phyloP scores from a whole-genome alignment of 1,140 invertebrate genomes.

The Anthonomus grandis region DNA sequence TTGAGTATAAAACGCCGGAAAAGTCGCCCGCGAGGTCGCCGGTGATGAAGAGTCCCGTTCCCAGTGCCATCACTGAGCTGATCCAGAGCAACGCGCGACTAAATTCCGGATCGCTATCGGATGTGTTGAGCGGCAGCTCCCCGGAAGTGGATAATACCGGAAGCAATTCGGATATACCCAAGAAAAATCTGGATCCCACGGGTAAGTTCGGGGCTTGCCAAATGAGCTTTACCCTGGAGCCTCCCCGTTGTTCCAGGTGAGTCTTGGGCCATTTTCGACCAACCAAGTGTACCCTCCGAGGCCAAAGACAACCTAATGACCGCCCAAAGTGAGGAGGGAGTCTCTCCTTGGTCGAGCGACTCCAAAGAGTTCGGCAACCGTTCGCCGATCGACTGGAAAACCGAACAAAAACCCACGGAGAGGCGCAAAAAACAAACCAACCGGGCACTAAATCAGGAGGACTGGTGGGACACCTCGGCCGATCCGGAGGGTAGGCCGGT shows the following conservation, averaged over 20 bases:
- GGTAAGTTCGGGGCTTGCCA: slow-evolving; percentile 24
- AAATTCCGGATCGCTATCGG: slow-evolving; percentile 57
- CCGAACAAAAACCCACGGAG: slow-evolving; percentile 48
- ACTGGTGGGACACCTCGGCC: slow-evolving; percentile 47
- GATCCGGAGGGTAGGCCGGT: slow-evolving; percentile 42
- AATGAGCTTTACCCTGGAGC: not conserved
- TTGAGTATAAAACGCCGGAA: slow-evolving; percentile 23
- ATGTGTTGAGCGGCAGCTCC: slow-evolving; percentile 58
- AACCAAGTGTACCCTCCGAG: slow-evolving; percentile 33
- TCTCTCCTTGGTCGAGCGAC: slow-evolving; percentile 74
- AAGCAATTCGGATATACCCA: slow-evolving; percentile 41
- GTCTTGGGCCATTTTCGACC: slow-evolving; percentile 48
- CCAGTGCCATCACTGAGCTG: slow-evolving; percentile 41
- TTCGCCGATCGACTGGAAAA: slow-evolving; percentile 50
- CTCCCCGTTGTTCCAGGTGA: slow-evolving; percentile 27
- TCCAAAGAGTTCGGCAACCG: slow-evolving; percentile 61
- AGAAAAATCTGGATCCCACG: slow-evolving; percentile 39
- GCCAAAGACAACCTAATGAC: slow-evolving; percentile 42
- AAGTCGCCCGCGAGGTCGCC: slow-evolving; percentile 32
- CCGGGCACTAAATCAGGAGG: too few species aligned
- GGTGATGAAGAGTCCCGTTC: slow-evolving; percentile 46
- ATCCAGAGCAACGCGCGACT: slow-evolving; percentile 45
- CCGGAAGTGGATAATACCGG: slow-evolving; percentile 56
- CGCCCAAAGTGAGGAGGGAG: slow-evolving; percentile 53
- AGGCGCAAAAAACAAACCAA: slow-evolving; percentile 49